phyloP scores from a whole-genome alignment of 2,888 invertebrate species.

The Lasioglossum zephyrum region DNA sequence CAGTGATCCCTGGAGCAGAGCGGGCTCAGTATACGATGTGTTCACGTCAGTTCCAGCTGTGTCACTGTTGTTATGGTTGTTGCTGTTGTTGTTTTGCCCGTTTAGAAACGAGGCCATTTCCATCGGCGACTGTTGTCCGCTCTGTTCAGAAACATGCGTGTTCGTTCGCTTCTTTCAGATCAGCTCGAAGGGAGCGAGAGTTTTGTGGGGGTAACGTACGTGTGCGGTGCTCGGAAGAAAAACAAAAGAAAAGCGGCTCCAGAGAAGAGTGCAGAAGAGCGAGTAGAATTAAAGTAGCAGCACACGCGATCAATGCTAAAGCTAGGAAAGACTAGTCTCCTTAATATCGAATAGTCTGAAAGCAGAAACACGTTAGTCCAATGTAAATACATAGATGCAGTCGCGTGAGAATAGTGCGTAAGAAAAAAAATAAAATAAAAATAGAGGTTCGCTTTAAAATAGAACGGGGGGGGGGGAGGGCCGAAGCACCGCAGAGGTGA shows the following conservation, averaged over 20 bases:
- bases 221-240: constrained; percentile 75
- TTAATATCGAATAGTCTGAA: constrained; percentile 66
- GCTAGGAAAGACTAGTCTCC: constrained; percentile 69
- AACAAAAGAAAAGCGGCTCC: constrained; percentile 73
- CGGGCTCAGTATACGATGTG: constrained; percentile 70
- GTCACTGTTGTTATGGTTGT: constrained; percentile 77
- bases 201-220: constrained; percentile 80
- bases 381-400: constrained; percentile 54
- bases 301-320: constrained; percentile 70
- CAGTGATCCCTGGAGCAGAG: constrained; percentile 73
- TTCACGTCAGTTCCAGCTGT: constrained; percentile 74
- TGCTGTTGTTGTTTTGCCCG: constrained; percentile 84
- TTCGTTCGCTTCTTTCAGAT: constrained; percentile 84
- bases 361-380: constrained; percentile 64
- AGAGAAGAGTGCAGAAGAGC: constrained; percentile 70
- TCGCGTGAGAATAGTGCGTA: constrained; percentile 43
- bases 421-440: constrained; percentile 34
- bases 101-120: constrained; percentile 84
- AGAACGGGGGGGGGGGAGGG: not conserved
- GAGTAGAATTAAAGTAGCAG: constrained; percentile 69
- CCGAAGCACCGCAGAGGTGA: constrained; percentile 32
- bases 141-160: constrained; percentile 84
- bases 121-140: constrained; percentile 83
- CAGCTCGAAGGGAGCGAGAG: constrained; percentile 77
- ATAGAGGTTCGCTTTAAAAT: constrained; percentile 24